Evolutionary conservation across 2,888 invertebrate species (phyloP).

Genomic region (Zootermopsis nevadensis): DNA sequence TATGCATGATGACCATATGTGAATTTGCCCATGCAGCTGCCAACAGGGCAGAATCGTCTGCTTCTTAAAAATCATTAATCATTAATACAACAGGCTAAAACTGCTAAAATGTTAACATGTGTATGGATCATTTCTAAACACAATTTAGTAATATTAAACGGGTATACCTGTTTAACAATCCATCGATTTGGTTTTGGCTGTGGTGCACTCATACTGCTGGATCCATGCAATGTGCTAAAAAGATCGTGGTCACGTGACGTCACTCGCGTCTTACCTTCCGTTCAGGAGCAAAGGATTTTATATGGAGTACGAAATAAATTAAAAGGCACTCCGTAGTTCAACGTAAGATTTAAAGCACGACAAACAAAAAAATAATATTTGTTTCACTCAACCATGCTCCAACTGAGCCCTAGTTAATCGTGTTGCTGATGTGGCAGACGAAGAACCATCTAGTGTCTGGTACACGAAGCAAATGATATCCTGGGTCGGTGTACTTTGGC

Average conservation of each 20-base stretch:
- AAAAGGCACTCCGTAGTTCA: background rate
- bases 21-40: constrained; percentile 47
- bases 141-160: background rate
- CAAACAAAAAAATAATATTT: background rate
- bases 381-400: constrained; percentile 16
- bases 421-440: constrained; percentile 50
- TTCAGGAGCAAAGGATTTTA: constrained; percentile 13
- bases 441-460: constrained; percentile 44
- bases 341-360: background rate
- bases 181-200: constrained; percentile 66
- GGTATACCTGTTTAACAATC: constrained; percentile 71
- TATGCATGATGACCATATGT: constrained; percentile 42
- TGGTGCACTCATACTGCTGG: constrained; percentile 60
- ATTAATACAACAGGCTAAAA: background rate
- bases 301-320: background rate
- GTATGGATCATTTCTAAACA: background rate
- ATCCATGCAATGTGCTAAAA: constrained; percentile 55
- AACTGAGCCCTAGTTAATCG: background rate
- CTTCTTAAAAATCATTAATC: constrained; percentile 10
- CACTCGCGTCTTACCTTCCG: constrained; percentile 44
- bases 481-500: constrained; percentile 31
- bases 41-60: constrained; percentile 49
- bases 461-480: constrained; percentile 4
- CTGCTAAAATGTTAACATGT: background rate
- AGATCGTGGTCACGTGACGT: constrained; percentile 53